Evolutionary conservation across 2,113 vertebrate genomes (phyloP), one percentile per base, ranked within the genome.

Genomic region (Hippolais icterina): DNA sequence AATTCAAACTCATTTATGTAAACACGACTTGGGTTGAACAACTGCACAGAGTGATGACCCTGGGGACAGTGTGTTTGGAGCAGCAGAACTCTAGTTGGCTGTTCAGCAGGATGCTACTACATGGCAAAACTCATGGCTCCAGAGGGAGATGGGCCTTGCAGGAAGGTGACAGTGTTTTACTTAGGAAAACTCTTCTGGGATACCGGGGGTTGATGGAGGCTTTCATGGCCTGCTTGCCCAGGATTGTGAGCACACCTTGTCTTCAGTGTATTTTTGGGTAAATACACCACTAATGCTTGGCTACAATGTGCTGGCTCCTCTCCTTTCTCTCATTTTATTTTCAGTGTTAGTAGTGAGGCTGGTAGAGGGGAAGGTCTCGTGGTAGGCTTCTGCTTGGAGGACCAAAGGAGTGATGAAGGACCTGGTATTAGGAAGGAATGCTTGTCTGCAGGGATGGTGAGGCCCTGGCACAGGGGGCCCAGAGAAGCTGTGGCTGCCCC

Each of bases 1-100:
- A 97, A 97, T 91, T 91, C 94, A 89, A 65, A 57, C 54, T 94
- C 57, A 65, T 96, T 96, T 97, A 89, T 95, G 84, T 81, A 96
- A 97, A 96, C 89, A 96, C 0, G 2, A 44, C 59, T 69, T 53
- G 64, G 41, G 53, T 54, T 66, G 91, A 65, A 21, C 28, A 86
- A 2, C 8, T 22, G 4, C 33, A 15, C 25, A 33, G 60, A 7
- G 23, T 2, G 2, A 12, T 20, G 27, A 44, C 37, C 59, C 71
- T 37, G 78, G 83, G 68, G 70, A 17, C 1, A 11, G 10, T 23
- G 71, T 7, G 16, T 19, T 27, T 28, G 54, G 70, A 60, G 84
- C 68, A 27, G 44, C 60, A 56, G 14, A 12, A 18, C 4, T 15
- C 46, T 42, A 2, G 19, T 0, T 23, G 3, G 12, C 15, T 4